Base-by-base conservation (phyloP, 2,888 invertebrate species). In the Tachina lurida region DNA sequence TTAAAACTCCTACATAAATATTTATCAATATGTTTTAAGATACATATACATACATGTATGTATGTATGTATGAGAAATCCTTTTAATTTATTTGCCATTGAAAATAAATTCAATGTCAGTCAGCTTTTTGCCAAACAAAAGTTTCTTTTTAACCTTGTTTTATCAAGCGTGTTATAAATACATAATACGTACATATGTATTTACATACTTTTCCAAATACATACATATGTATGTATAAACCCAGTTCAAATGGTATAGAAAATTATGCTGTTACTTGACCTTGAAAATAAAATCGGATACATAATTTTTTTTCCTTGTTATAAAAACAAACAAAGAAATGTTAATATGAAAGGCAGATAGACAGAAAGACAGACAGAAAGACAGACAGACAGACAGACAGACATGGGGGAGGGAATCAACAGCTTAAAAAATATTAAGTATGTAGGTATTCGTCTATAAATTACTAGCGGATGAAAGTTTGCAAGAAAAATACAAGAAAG, bases 51-150 rank as follows among this genome's bases (percentile, higher is more conserved):
- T 31, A 31, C 31, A 7, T 31, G 31, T 4, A 31, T 31, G 31
- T 4, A 31, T 31, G 4, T 31, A 31, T 31, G 31, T 31, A 31
- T 31, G 7, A 41, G 12, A 43, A 43, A 62, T 17, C 60, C 41
- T 13, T 43, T 39, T 41, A 4, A n/a, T 41, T 62, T 62, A 62
- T 60, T 60, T 60, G 9, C 60, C n/a, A 39, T 60, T 39, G n/a
- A 9, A 31, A 60, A 60, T 39, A 31, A 58, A 39, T 62, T 17
- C 62, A 62, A 62, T n/a, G 62, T 62, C 41, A 62, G 62, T 62
- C 41, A 62, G 43, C 41, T 62, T 43, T 43, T 62, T 10, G 43
- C n/a, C 17, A 39, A 60, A 56, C 17, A 39, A 60, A 56, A 60
- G 9, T 60, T 31, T 60, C 15, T 17, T 43, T 71, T 31, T 7